phyloP scores from a whole-genome alignment of 2,797 vertebrate species.

The Xerus rutilus region DNA sequence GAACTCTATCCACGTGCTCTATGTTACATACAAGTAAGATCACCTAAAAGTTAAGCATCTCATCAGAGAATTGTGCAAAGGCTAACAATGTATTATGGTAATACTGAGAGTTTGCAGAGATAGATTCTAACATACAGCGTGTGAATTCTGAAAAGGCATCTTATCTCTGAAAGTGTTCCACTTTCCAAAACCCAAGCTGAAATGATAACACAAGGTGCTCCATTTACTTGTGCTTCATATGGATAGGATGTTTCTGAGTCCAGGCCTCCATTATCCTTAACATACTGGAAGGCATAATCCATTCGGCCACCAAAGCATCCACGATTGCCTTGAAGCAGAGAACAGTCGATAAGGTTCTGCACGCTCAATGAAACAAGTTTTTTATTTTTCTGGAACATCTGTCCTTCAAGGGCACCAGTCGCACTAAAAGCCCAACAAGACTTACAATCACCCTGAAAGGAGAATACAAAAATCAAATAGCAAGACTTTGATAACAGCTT shows the following conservation, averaged over 20 bases:
- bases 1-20: background rate
- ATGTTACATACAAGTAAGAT: background rate
- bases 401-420: constrained; percentile 96
- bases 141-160: background rate
- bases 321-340: constrained; percentile 92
- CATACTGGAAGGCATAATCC: constrained; percentile 95
- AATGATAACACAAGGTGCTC: background rate
- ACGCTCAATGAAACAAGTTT: constrained; percentile 94
- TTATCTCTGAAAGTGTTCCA: background rate
- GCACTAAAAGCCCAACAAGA: constrained; percentile 98
- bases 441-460: constrained; percentile 93
- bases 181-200: background rate
- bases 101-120: background rate
- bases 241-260: constrained; percentile 95
- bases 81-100: background rate
- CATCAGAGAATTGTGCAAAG: background rate
- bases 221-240: constrained; percentile 90
- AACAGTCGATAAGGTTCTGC: constrained; percentile 97
- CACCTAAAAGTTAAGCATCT: background rate
- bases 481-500: background rate
- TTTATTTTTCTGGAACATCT: constrained; percentile 92
- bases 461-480: constrained; percentile 21
- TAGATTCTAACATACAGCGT: background rate
- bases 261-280: constrained; percentile 93
- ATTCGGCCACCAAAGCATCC: constrained; percentile 95